Evolutionary conservation across 2,113 vertebrate genomes (phyloP).

Genomic region (Notarius lentiginosus): DNA sequence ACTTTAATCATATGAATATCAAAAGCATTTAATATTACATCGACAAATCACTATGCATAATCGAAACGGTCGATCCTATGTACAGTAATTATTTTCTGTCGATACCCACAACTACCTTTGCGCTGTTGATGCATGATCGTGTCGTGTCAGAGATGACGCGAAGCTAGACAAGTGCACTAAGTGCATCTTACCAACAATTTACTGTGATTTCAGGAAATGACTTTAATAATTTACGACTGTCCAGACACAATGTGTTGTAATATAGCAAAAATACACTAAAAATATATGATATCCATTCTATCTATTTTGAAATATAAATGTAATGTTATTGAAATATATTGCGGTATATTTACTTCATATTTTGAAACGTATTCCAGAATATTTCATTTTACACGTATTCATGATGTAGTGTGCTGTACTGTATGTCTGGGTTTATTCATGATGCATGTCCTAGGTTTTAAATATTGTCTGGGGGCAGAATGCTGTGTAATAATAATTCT

Average conservation of each 20-base stretch:
- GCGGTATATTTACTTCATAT: neutral
- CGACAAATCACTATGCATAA: slow-evolving; percentile 49
- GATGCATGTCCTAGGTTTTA: neutral
- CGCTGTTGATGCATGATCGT: slow-evolving; percentile 38
- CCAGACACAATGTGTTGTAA: slow-evolving; percentile 1
- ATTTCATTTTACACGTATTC: neutral
- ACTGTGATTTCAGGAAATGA: slow-evolving; percentile 43
- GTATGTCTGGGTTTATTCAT: neutral
- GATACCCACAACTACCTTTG: slow-evolving; percentile 33
- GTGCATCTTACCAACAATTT: slow-evolving; percentile 27
- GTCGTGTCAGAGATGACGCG: neutral
- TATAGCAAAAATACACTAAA: neutral
- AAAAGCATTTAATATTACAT: slow-evolving; percentile 14
- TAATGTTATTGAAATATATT: neutral
- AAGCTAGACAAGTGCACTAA: slow-evolving; percentile 7
- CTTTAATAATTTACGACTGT: slow-evolving; percentile 16
- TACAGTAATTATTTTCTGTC: slow-evolving; percentile 27
- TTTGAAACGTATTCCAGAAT: slow-evolving; percentile 1
- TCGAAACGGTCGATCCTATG: neutral
- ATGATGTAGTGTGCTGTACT: neutral
- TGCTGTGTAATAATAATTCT: neutral
- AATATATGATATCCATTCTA: slow-evolving; percentile 6
- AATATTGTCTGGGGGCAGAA: neutral
- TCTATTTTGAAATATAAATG: slow-evolving; percentile 2
- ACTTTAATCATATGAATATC: neutral